Evolutionary conservation across 2,888 invertebrate genomes (phyloP).

Genomic region (Microplitis manilae): DNA sequence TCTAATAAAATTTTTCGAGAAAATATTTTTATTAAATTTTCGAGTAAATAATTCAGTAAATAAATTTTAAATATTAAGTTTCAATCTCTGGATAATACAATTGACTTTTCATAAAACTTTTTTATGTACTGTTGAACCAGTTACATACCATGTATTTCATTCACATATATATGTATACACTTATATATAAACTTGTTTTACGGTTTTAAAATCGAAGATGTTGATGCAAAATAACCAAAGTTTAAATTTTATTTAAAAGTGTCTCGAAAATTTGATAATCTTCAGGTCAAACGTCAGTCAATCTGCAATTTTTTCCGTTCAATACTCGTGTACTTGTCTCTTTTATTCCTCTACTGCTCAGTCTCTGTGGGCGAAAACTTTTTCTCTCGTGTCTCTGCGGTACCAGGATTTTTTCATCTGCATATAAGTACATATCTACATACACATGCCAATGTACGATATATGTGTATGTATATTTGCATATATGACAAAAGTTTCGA

Average conservation of each 20-base stretch:
- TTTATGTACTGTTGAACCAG: neutral
- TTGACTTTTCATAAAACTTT: neutral
- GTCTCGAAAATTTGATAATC: neutral
- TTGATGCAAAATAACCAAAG: neutral
- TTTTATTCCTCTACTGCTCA: neutral
- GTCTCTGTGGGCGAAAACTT: neutral
- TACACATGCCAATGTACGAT: neutral
- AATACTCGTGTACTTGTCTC: neutral
- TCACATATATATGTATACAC: too few relatives aligned
- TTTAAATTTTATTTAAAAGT: neutral
- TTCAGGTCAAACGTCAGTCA: neutral
- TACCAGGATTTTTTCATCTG: neutral
- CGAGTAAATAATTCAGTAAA: neutral
- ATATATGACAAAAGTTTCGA: too few relatives aligned
- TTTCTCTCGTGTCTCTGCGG: neutral
- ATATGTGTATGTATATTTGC: too few relatives aligned
- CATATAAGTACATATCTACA: neutral
- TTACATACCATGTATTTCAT: neutral
- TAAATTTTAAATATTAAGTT: neutral
- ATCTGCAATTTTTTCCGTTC: neutral
- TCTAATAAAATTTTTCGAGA: neutral
- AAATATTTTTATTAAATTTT: neutral
- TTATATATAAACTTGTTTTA: neutral
- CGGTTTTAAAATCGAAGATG: neutral
- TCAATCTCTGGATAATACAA: neutral